phyloP scores from a whole-genome alignment of 1,140 invertebrate species.

The Euwallacea fornicatus region DNA sequence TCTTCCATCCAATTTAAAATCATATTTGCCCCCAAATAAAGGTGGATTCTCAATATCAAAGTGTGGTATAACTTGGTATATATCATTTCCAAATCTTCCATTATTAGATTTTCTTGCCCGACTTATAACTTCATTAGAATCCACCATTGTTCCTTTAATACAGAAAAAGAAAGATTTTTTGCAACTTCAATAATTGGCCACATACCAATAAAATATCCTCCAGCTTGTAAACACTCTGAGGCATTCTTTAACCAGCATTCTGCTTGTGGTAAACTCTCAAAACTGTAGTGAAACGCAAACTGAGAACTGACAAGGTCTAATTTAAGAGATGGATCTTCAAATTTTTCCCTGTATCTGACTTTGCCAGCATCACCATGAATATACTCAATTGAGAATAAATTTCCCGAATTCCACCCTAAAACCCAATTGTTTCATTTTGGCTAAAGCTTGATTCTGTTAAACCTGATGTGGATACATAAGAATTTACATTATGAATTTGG shows the following conservation, averaged over 20 bases:
- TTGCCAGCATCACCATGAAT: slow-evolving; percentile 89
- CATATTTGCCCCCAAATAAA: slow-evolving; percentile 95
- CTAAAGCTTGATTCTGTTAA: too few species aligned
- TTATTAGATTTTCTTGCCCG: slow-evolving; percentile 59
- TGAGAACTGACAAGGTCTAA: slow-evolving; percentile 95
- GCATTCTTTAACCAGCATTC: slow-evolving; percentile 92
- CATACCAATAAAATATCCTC: slow-evolving; percentile 91
- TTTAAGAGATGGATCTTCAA: slow-evolving; percentile 71
- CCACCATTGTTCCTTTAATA: slow-evolving; percentile 92
- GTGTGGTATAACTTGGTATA: slow-evolving; percentile 81
- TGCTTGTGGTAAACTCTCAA: slow-evolving; percentile 90
- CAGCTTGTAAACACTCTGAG: slow-evolving; percentile 81
- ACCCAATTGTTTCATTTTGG: not conserved
- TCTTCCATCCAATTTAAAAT: slow-evolving; percentile 93
- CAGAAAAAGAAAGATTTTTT: slow-evolving; percentile 51
- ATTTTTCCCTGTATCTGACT: slow-evolving; percentile 73
- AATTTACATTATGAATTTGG: too few species aligned
- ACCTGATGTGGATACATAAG: too few species aligned
- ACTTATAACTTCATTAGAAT: slow-evolving; percentile 86
- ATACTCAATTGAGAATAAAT: slow-evolving; percentile 83
- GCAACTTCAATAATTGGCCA: not conserved
- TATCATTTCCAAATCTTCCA: slow-evolving; percentile 81
- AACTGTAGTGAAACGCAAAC: slow-evolving; percentile 97
- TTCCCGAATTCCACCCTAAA: slow-evolving; percentile 37
- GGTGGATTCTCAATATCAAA: slow-evolving; percentile 72